Base-by-base conservation (phyloP, 1,140 invertebrate genomes). In the Drosophila sucinea region DNA sequence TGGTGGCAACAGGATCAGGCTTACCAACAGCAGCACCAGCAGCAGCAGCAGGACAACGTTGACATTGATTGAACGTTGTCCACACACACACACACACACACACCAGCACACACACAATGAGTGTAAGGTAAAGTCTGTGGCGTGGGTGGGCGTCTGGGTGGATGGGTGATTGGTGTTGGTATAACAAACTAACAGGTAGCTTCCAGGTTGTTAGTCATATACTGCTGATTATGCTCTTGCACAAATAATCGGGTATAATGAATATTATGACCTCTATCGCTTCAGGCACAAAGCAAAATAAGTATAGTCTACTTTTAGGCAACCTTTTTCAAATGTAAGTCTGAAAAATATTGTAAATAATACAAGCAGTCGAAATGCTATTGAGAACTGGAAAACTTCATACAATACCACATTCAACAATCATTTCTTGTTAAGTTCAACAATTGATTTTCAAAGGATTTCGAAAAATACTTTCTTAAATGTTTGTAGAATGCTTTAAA, bases 51-150 rank as follows among this genome's bases (percentile, higher is more conserved):
- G 69, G 77, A 80, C 83, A 83, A 70, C 67, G 73, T 73, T 89
- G 83, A 89, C 83, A 87, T 80, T 87, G 83, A 87, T 87, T 77
- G 83, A 87, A 87, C 80, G 84, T 77, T 89, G 84, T 77, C 73
- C 83, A 83, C 84, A 77, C 68, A 75, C 75, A 82, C 29, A 44
- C 68, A 79, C 70, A 77, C 56, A 70, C 56, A 57, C 55, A 47
- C 54, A 35, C 29, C 32, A 17, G 41, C 41, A 58, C 58, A 63
- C 67, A 62, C 65, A 61, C 68, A 72, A 30, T 64, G 56, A 66
- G 41, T 32, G 54, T 23, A 58, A 23, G 32, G 27, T 7, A 33
- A 29, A 29, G n/a, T 27, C 29, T 27, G 29, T 41, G 60, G 25
- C 55, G 10, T 2, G n/a, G 51, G 38, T 51, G 3, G 29, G 6